These are phyloP conservation scores for Limnephilus rhombicus DNA, from an alignment of 2,888 invertebrate genomes.

Conservation along the genomic window DNA sequence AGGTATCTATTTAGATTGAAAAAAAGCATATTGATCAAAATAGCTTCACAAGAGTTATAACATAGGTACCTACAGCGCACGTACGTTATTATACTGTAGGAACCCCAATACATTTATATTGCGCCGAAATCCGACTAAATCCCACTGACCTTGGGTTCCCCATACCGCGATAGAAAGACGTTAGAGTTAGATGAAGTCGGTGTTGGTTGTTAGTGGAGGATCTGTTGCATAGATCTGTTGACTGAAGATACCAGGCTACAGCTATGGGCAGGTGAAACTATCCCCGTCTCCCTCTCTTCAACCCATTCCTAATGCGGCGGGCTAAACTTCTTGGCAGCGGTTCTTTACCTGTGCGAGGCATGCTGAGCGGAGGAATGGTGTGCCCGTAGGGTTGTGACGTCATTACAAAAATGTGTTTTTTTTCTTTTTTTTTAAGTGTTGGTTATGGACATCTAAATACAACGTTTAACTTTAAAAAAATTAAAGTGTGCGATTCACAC, in stretches of 20 bases:
- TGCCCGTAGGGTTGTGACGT: constrained; percentile 4
- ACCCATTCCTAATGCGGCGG: neutral
- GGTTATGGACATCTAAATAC: too few species aligned
- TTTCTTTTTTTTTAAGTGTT: too few species aligned
- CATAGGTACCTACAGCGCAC: neutral
- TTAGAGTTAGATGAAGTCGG: neutral
- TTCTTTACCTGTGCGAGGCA: constrained; percentile 35
- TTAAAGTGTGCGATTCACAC: too few species aligned
- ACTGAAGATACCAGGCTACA: neutral
- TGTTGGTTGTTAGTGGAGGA: neutral
- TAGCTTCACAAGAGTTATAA: neutral
- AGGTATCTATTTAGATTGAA: neutral
- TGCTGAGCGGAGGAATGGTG: neutral
- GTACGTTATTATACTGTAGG: neutral
- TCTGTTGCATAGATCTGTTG: neutral
- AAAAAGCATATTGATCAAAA: neutral
- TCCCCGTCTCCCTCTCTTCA: neutral
- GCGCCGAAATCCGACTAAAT: neutral
- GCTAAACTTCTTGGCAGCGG: neutral
- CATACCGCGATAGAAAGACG: constrained; percentile 8
- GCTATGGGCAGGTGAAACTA: constrained; percentile 30
- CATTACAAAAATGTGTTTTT: neutral
- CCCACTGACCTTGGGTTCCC: constrained; percentile 21
- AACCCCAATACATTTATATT: neutral
- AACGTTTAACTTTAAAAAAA: too few species aligned